Evolutionary conservation across 2,888 invertebrate species (phyloP).

Genomic region (Heliconius aoede): DNA sequence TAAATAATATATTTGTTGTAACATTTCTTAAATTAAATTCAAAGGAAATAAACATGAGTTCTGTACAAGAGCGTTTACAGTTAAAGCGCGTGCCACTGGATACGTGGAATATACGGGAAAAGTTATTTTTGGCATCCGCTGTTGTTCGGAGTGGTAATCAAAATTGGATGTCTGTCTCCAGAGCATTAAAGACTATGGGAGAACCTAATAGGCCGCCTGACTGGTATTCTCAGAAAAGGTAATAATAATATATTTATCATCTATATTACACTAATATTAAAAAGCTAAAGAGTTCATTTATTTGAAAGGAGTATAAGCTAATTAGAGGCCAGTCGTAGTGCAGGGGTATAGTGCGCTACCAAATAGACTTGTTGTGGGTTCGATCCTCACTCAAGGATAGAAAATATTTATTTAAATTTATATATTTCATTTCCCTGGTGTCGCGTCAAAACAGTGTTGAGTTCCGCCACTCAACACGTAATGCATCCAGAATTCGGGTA

Average conservation of each 20-base stretch:
- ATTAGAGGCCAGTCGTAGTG: too few species aligned
- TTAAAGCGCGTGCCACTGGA: slow-evolving; percentile 90
- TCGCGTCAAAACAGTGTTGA: too few species aligned
- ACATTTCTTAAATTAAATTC: neutral
- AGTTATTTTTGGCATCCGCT: slow-evolving; percentile 93
- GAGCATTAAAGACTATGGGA: slow-evolving; percentile 89
- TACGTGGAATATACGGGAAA: slow-evolving; percentile 93
- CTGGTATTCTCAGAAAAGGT: slow-evolving; percentile 92
- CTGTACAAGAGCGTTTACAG: slow-evolving; percentile 76
- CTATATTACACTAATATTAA: neutral
- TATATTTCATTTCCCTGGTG: too few species aligned
- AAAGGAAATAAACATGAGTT: slow-evolving; percentile 63
- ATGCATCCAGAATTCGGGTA: too few species aligned
- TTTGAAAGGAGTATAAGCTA: neutral
- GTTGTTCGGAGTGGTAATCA: slow-evolving; percentile 94
- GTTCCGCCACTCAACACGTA: too few species aligned
- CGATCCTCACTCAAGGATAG: too few species aligned
- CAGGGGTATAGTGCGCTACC: too few species aligned
- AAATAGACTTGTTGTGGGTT: too few species aligned
- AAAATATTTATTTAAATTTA: too few species aligned
- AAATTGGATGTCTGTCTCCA: slow-evolving; percentile 95
- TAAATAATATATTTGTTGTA: neutral
- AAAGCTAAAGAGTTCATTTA: neutral
- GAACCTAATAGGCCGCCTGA: slow-evolving; percentile 90
- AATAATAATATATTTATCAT: slow-evolving; percentile 32